Evolutionary conservation across 2,113 vertebrate genomes (phyloP), one percentile per base, ranked within the genome.

Genomic region (Callionymus lyra): DNA sequence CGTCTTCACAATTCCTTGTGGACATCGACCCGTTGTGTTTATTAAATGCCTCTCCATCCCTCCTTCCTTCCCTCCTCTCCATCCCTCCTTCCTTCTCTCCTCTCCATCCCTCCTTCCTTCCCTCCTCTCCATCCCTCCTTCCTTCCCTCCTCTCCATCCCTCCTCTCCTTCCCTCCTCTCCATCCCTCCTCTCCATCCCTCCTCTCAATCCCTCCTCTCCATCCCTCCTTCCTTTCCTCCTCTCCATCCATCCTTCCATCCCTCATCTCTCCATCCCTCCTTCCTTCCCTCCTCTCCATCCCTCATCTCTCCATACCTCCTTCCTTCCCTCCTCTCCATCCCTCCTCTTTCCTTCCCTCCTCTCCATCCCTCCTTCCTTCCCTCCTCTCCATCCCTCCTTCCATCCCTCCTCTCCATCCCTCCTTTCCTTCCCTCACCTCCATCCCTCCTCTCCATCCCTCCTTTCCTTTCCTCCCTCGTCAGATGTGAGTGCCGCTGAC

Each of bases 41-140:
- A 50, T 44, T 38, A 56, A 64, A 61, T n/a, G 63, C 43, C 34
- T 50, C 44, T 48, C 33, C 31, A 38, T 53, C 42, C 47, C 51
- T 50, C 31, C n/a, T n/a, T n/a, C n/a, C n/a, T n/a, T n/a, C n/a
- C n/a, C n/a, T n/a, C 43, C 34, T 50, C 44, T 48, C 33, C 31
- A 38, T 53, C 42, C 47, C 51, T 50, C 31, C n/a, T n/a, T n/a
- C n/a, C n/a, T n/a, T n/a, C n/a, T n/a, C n/a, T n/a, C 43, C 34
- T 50, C 44, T 48, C 33, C 31, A 38, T 53, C 42, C 47, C 51
- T 50, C 31, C n/a, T n/a, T n/a, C n/a, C n/a, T n/a, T n/a, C n/a
- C n/a, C n/a, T n/a, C 43, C 34, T 50, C 44, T 48, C 33, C 31
- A 38, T 53, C 42, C 47, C 51, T 50, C 31, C n/a, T n/a, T n/a